Conservation (phyloP, 1,140 invertebrate species). For the Zaprionus capensis region DNA sequence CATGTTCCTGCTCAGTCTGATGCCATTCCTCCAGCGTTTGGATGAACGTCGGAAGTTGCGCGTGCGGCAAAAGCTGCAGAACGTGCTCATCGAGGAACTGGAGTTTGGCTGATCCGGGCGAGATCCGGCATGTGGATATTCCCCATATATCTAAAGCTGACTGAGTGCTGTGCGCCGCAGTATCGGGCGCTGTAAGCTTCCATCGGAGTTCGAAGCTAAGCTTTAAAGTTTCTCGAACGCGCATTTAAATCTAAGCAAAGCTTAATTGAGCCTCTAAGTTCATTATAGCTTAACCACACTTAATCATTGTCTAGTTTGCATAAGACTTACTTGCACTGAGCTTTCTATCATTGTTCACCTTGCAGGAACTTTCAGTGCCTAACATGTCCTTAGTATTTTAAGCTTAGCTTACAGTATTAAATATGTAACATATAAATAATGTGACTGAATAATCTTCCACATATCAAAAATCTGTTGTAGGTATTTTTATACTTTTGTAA, state of each 20-base stretch:
- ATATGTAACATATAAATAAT: conserved; percentile 27
- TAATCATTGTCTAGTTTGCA: not conserved
- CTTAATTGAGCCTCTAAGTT: not conserved
- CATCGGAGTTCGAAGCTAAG: not conserved
- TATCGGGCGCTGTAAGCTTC: not conserved
- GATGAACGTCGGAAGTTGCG: conserved; percentile 72
- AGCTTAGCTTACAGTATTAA: conserved; percentile 77
- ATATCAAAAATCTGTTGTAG: not conserved
- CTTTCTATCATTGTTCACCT: not conserved
- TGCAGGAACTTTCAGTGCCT: not conserved
- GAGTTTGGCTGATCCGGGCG: conserved; percentile 55
- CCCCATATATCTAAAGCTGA: not conserved
- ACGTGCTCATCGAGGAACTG: conserved; percentile 73
- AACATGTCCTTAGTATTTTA: conserved; percentile 31
- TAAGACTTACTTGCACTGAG: not conserved
- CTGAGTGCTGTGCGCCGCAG: not conserved
- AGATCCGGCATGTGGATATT: not conserved
- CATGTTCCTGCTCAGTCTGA: conserved; percentile 74
- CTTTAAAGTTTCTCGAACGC: not conserved
- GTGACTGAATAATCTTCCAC: conserved; percentile 55
- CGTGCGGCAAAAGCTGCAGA: conserved; percentile 74
- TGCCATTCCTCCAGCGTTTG: conserved; percentile 71
- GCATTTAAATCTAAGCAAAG: not conserved
- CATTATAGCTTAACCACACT: not conserved
- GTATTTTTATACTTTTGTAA: too few relatives aligned